Base-by-base conservation (phyloP, 2,888 invertebrate genomes). In the Latrodectus elegans region DNA sequence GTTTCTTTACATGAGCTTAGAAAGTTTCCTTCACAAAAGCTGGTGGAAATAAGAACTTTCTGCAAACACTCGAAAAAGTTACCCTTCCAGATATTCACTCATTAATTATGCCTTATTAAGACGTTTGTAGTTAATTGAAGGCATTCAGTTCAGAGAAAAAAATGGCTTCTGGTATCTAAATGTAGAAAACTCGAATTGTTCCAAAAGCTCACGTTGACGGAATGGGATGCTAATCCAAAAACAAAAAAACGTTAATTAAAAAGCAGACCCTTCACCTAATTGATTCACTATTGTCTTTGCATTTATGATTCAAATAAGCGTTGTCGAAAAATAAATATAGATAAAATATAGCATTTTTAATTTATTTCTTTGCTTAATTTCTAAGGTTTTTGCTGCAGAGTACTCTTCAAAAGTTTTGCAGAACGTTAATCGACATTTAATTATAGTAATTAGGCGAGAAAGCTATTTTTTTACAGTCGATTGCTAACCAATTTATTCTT, bases 101-200 rank as follows among this genome's bases (percentile, higher is more conserved):
- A 83, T 83, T 83, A 83, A 83, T 51, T 76, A 22, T 17, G 0
- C 38, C 75, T 83, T 83, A 76, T 83, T 83, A 83, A 76, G 76
- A 73, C 75, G n/a, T 49, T 74, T 67, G 67, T n/a, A 64, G 70
- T 76, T 76, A 83, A 83, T 83, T 76, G 71, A 75, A 22, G 51
- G 70, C 53, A 68, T 26, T 22, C 22, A 22, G 68, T 8, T 38
- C 6, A 4, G 1, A 22, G 38, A 22, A 38, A 12, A 68, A 22
- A 68, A 68, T 68, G 22, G 10, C 68, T 38, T 14, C 64, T 64
- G 60, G 51, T 51, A 49, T 17, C 52, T 53, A 74, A 74, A 74
- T 53, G 14, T n/a, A 49, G 51, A 55, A 26, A 38, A 38, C 4
- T 38, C 38, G 38, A 38, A 38, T 38, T 38, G 38, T 38, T 38